Evolutionary conservation across 2,113 vertebrate genomes (phyloP).

Genomic region (Neolamprologus longior): DNA sequence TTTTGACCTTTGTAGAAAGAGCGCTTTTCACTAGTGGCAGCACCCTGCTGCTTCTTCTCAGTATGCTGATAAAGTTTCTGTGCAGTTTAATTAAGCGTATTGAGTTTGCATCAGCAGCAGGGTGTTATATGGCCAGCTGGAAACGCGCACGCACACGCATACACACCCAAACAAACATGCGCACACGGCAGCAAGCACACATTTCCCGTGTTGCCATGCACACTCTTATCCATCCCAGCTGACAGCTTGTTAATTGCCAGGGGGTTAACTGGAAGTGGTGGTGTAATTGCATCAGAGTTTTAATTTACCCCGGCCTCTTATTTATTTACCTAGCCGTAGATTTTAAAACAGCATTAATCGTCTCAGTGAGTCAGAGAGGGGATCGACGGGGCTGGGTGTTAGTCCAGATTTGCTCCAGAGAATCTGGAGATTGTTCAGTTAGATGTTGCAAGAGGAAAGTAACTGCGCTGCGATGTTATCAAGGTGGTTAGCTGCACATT

Average conservation of each 20-base stretch:
- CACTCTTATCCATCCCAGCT: conserved; percentile 59
- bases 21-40: background rate
- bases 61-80: conserved; percentile 52
- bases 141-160: background rate
- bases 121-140: conserved; percentile 61
- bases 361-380: conserved; percentile 20
- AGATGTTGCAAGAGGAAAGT: background rate
- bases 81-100: conserved; percentile 70
- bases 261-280: conserved; percentile 74
- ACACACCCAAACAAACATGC: background rate
- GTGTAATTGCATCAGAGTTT: conserved; percentile 75
- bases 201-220: background rate
- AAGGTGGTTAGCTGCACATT: background rate
- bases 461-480: background rate
- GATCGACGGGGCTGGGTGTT: conserved; percentile 21
- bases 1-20: conserved; percentile 15
- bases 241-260: conserved; percentile 72
- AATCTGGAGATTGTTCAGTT: background rate
- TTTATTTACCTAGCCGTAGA: conserved; percentile 62
- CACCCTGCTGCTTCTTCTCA: conserved; percentile 18
- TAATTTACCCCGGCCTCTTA: conserved; percentile 62
- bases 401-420: background rate
- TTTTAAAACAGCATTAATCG: conserved; percentile 61
- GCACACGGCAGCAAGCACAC: background rate
- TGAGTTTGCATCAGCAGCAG: conserved; percentile 62